A percentile compares a stretch with the other conserved stretches of the same genome.
These are phyloP conservation scores for Nebria salina DNA, from an alignment of 2,888 invertebrate genomes.

Conservation along the genomic window DNA sequence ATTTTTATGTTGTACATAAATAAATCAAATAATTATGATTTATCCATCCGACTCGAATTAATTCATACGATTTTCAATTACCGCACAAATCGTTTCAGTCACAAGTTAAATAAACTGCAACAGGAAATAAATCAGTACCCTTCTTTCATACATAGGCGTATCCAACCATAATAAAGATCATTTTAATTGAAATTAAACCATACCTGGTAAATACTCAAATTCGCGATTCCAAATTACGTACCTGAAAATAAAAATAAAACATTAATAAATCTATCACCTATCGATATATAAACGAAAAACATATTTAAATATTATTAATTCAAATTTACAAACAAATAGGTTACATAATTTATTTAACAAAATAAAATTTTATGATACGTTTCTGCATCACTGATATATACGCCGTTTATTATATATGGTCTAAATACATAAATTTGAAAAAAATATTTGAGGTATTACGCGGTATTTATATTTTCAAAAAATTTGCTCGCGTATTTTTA, in stretches of 20 bases:
- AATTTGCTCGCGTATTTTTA: slow-evolving; percentile 23
- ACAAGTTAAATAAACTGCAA: slow-evolving; percentile 35
- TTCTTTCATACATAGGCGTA: background rate
- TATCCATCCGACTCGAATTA: background rate
- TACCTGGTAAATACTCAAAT: too few relatives aligned
- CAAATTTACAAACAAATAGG: background rate
- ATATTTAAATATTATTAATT: background rate
- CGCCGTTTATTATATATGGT: background rate
- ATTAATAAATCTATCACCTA: background rate
- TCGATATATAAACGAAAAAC: background rate
- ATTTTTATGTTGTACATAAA: background rate
- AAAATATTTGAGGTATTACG: background rate
- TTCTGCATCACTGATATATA: background rate
- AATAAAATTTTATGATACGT: background rate
- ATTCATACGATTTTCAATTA: slow-evolving; percentile 42
- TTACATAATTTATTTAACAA: background rate
- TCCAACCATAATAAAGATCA: background rate
- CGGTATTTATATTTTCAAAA: slow-evolving; percentile 10
- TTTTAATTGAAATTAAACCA: background rate
- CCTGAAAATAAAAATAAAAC: background rate
- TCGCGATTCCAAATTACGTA: background rate
- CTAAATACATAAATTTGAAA: background rate
- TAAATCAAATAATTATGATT: background rate
- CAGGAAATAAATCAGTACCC: slow-evolving; percentile 34
- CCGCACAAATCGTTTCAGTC: slow-evolving; percentile 36